Base-by-base conservation (phyloP, 1,140 invertebrate genomes). In the Psix sp. region DNA sequence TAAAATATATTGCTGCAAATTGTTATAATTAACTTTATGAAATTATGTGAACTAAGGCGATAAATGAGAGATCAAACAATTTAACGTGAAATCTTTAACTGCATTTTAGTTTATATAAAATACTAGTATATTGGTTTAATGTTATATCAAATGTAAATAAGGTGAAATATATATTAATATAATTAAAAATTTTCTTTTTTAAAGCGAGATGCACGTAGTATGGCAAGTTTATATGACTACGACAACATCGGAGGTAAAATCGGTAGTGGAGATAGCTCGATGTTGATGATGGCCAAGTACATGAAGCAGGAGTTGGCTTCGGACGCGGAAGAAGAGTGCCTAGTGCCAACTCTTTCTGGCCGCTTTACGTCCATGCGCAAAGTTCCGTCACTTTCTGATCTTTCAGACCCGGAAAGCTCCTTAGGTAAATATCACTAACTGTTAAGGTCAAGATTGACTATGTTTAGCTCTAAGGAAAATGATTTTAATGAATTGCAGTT, bases 361-460 rank as follows among this genome's bases (percentile, higher is more conserved):
- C 80, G 85, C 43, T 82, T 85, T 49, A 78, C 82, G 33, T 90
- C 92, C 13, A 94, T 94, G 88, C 93, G 94, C 83, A 95, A 94
- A 83, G 94, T 95, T 52, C 94, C 94, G 4, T 94, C 93, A 1
- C 90, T 95, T 20, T 94, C 93, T 35, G 94, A 95, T 84, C 88
- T 95, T 5, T 94, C 93, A 2, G 94, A 94, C 84, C 91, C 91
- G 13, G 94, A 95, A 87, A 93, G 91, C 24, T 94, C 93, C 6
- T 82, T 94, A 63, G 93, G 94, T 95, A 87, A 93, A 93, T 93
- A 17, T 38, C 26, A n/a, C n/a, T n/a, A n/a, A n/a, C n/a, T n/a
- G n/a, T n/a, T n/a, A n/a, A n/a, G n/a, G n/a, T n/a, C n/a, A n/a
- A n/a, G n/a, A n/a, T n/a, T n/a, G n/a, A n/a, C n/a, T n/a, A n/a